These are phyloP conservation scores for Catalaphyllia jardinei DNA, from an alignment of 64 coral and sea anemone genomes.

Conservation along the genomic window DNA sequence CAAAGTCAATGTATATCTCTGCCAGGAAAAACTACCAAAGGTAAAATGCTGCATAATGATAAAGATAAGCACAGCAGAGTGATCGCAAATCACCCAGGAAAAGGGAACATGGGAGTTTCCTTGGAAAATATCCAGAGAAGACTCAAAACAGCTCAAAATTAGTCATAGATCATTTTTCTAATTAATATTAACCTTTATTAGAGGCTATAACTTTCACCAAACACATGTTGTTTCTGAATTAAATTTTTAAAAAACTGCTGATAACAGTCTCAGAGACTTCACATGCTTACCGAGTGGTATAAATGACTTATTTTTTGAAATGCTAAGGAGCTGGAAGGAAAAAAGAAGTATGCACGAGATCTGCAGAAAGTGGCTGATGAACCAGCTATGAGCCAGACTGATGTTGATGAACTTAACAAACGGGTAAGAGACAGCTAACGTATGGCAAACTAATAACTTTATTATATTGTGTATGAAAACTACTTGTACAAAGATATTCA, in stretches of 20 bases:
- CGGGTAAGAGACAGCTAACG: conserved; percentile 50
- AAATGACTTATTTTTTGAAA: background rate
- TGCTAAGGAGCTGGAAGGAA: conserved; percentile 82
- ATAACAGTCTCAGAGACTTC: background rate
- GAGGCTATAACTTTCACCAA: too few species aligned
- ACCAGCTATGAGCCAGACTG: conserved; percentile 93
- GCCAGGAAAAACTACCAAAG: conserved; percentile 98
- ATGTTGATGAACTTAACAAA: conserved; percentile 92
- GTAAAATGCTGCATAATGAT: background rate
- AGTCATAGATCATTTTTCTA: too few species aligned
- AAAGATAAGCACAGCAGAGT: background rate
- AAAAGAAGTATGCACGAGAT: conserved; percentile 85
- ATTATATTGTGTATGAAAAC: background rate
- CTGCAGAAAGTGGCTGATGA: conserved; percentile 94
- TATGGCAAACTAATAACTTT: background rate
- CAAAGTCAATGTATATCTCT: conserved; percentile 97
- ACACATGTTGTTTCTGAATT: too few species aligned
- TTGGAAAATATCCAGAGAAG: too few species aligned
- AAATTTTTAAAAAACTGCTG: too few species aligned
- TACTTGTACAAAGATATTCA: background rate
- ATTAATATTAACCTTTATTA: too few species aligned
- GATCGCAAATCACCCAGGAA: too few species aligned
- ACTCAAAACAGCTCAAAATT: too few species aligned
- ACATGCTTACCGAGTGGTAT: background rate
- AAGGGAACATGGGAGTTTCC: too few species aligned